These are phyloP conservation scores for Siniperca knerii DNA, from an alignment of 2,113 vertebrate genomes.

Conservation along the genomic window DNA sequence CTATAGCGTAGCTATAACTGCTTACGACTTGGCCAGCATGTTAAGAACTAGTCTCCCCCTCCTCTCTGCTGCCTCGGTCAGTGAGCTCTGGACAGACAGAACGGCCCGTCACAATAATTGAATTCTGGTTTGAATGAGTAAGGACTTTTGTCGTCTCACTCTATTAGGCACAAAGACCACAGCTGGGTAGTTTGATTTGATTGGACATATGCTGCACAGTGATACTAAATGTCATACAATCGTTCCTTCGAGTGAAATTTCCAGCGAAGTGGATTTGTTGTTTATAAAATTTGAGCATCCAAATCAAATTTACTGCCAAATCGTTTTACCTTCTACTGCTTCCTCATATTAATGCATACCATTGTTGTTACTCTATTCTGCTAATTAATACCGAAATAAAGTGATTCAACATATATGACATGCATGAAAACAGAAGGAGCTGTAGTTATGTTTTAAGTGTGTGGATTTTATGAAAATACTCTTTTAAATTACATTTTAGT, in stretches of 20 bases:
- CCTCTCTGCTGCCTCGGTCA: slow-evolving; percentile 5
- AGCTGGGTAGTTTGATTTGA: slow-evolving; percentile 49
- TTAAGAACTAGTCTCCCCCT: neutral
- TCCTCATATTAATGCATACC: neutral
- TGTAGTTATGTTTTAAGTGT: neutral
- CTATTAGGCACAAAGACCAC: slow-evolving; percentile 65
- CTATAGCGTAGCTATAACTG: slow-evolving; percentile 16
- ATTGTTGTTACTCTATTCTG: neutral
- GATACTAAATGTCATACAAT: neutral
- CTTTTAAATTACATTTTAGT: too few species aligned
- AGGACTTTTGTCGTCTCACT: slow-evolving; percentile 71
- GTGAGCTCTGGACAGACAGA: slow-evolving; percentile 42
- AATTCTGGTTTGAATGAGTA: slow-evolving; percentile 65
- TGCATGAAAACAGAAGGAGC: neutral
- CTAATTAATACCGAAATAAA: neutral
- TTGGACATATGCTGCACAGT: slow-evolving; percentile 38
- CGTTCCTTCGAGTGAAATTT: slow-evolving; percentile 6
- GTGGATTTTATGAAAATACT: neutral
- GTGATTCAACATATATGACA: neutral
- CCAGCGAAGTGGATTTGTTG: neutral
- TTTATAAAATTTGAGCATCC: slow-evolving; percentile 11
- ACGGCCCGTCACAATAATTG: slow-evolving; percentile 63
- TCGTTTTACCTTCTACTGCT: slow-evolving; percentile 19
- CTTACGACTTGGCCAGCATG: slow-evolving; percentile 27
- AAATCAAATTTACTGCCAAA: slow-evolving; percentile 39